phyloP scores from a whole-genome alignment of 2,797 vertebrate species.

The Coendou prehensilis region DNA sequence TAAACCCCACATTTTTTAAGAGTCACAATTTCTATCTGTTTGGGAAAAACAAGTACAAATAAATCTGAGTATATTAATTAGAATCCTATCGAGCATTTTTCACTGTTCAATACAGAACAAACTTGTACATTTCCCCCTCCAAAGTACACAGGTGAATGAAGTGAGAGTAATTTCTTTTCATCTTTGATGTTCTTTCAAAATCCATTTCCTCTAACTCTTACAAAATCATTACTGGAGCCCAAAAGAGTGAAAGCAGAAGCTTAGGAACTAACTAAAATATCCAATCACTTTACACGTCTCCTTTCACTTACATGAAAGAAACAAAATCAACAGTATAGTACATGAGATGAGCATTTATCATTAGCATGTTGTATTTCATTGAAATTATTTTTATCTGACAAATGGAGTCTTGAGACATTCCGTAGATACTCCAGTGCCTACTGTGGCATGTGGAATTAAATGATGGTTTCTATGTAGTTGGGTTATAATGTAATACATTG shows the following conservation, averaged over 20 bases:
- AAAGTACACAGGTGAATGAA: slow-evolving; percentile 67
- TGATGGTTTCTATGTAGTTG: not conserved
- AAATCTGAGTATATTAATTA: slow-evolving; percentile 62
- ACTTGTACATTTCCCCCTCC: not conserved
- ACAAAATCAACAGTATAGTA: not conserved
- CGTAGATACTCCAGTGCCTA: not conserved
- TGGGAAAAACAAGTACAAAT: slow-evolving; percentile 27
- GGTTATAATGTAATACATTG: not conserved
- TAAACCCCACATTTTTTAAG: not conserved
- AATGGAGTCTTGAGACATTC: not conserved
- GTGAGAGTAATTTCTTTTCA: slow-evolving; percentile 68
- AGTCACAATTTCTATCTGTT: slow-evolving; percentile 37
- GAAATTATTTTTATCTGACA: not conserved
- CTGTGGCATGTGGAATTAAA: not conserved
- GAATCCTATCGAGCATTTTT: slow-evolving; percentile 64
- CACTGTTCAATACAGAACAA: slow-evolving; percentile 51
- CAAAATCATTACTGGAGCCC: slow-evolving; percentile 17
- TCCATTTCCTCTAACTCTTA: slow-evolving; percentile 60
- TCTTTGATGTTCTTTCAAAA: slow-evolving; percentile 58
- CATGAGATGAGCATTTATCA: slow-evolving; percentile 1
- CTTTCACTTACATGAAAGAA: slow-evolving; percentile 62
- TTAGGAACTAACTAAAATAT: slow-evolving; percentile 46
- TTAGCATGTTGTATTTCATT: not conserved
- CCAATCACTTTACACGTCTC: not conserved
- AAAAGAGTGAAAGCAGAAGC: slow-evolving; percentile 27